Conservation (phyloP, 1,140 invertebrate species). For the Vanessa tameamea region DNA sequence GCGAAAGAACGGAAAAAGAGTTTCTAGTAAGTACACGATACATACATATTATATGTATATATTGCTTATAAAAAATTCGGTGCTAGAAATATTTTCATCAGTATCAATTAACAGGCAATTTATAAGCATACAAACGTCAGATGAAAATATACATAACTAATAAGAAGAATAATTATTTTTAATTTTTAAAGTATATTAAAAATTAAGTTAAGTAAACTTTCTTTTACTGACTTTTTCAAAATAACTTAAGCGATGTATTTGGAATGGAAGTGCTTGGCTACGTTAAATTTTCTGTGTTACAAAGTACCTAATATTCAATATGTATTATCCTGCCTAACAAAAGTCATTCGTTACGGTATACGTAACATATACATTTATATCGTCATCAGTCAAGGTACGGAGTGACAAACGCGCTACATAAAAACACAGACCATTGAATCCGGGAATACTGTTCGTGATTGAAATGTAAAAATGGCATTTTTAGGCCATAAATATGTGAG, state of each 20-base stretch:
- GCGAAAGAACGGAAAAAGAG: slow-evolving; percentile 93
- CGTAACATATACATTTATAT: slow-evolving; percentile 17
- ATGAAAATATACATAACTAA: too few species aligned
- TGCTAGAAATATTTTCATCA: too few species aligned
- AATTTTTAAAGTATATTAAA: too few species aligned
- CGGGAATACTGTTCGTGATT: slow-evolving; percentile 61
- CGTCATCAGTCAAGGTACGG: slow-evolving; percentile 8
- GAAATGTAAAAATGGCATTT: slow-evolving; percentile 65
- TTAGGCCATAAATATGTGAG: slow-evolving; percentile 66
- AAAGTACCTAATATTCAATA: too few species aligned
- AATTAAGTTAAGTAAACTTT: too few species aligned
- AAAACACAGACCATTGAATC: slow-evolving; percentile 46
- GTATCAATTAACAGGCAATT: too few species aligned
- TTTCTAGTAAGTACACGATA: slow-evolving; percentile 84
- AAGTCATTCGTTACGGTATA: slow-evolving; percentile 1
- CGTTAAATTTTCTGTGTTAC: too few species aligned
- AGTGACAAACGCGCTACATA: slow-evolving; percentile 35
- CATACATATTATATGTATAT: background rate
- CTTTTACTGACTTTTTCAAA: too few species aligned
- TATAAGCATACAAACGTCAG: too few species aligned
- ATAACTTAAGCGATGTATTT: too few species aligned
- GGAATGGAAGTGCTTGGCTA: too few species aligned
- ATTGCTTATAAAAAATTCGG: background rate
- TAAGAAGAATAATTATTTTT: too few species aligned
- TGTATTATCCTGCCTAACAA: background rate